phyloP scores from a whole-genome alignment of 2,797 vertebrate genomes.

The Malacoctenus gilli region DNA sequence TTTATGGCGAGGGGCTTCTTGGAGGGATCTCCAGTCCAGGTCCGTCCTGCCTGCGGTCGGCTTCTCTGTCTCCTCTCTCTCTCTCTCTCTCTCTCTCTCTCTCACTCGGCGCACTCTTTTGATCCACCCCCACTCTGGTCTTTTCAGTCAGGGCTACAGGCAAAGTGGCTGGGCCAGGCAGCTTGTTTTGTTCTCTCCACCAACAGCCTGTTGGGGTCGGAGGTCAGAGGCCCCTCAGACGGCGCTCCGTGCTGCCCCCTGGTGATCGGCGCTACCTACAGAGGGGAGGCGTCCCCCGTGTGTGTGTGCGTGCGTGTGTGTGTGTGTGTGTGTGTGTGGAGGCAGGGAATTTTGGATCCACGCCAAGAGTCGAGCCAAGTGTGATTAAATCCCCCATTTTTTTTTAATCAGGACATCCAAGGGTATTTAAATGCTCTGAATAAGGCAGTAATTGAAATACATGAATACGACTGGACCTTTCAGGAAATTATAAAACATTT shows the following conservation, averaged over 20 bases:
- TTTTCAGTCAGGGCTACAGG: constrained; percentile 52
- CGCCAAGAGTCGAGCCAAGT: constrained; percentile 31
- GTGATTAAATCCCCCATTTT: constrained; percentile 34
- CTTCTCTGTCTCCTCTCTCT: constrained; percentile 23
- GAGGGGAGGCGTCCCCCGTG: neutral
- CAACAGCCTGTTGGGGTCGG: constrained; percentile 57
- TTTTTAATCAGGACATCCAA: constrained; percentile 31
- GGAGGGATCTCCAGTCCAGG: too few relatives aligned
- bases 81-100: constrained; percentile 14
- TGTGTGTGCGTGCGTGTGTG: neutral
- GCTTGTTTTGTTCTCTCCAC: constrained; percentile 59
- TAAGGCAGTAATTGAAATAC: constrained; percentile 28
- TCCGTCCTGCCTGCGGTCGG: constrained; percentile 14
- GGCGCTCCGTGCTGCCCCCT: constrained; percentile 66
- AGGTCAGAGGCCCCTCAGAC: constrained; percentile 66
- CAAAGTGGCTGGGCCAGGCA: constrained; percentile 45
- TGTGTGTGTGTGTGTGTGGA: constrained; percentile 13
- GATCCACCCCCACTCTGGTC: constrained; percentile 40
- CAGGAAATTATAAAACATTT: constrained; percentile 18
- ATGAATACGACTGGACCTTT: constrained; percentile 14
- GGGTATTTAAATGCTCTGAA: constrained; percentile 24
- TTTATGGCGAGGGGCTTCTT: too few relatives aligned
- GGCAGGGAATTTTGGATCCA: constrained; percentile 31
- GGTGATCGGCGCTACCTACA: constrained; percentile 48
- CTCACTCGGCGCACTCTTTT: constrained; percentile 47